Conservation (phyloP, 1,140 invertebrate species). For the Hirudo medicinalis region DNA sequence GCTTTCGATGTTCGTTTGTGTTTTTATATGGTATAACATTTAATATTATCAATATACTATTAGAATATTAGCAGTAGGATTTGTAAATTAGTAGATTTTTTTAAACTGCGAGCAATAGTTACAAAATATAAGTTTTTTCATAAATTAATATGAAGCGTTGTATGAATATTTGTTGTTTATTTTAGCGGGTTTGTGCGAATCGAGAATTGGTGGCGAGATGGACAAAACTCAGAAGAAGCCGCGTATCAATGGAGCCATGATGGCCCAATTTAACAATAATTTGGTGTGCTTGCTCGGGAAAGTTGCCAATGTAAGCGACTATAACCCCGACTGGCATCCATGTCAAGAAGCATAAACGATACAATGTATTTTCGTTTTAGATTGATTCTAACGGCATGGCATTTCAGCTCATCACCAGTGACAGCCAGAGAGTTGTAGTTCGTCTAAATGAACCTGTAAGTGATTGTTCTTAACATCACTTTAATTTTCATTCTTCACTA, state of each 20-base stretch:
- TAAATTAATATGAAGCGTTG: slow-evolving; percentile 6
- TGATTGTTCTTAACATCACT: neutral
- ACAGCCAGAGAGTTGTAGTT: neutral
- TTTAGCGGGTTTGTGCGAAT: too few relatives aligned
- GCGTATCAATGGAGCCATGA: neutral
- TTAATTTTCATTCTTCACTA: too few relatives aligned
- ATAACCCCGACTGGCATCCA: neutral
- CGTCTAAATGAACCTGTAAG: neutral
- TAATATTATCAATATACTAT: too few relatives aligned
- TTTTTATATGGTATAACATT: too few relatives aligned
- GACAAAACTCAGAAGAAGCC: neutral
- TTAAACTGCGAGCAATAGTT: neutral
- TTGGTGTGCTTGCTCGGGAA: slow-evolving; percentile 1
- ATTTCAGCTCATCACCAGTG: neutral
- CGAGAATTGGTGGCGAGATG: neutral
- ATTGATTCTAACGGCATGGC: neutral
- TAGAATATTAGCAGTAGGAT: too few relatives aligned
- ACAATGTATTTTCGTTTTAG: neutral
- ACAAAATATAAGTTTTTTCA: slow-evolving; percentile 1
- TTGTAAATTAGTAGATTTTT: neutral
- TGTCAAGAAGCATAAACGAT: too few relatives aligned
- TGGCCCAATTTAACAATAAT: neutral
- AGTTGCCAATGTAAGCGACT: neutral
- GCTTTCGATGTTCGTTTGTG: too few relatives aligned
- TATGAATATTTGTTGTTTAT: too few relatives aligned